Evolutionary conservation across 2,888 invertebrate species (phyloP).

Genomic region (Rhingia rostrata): DNA sequence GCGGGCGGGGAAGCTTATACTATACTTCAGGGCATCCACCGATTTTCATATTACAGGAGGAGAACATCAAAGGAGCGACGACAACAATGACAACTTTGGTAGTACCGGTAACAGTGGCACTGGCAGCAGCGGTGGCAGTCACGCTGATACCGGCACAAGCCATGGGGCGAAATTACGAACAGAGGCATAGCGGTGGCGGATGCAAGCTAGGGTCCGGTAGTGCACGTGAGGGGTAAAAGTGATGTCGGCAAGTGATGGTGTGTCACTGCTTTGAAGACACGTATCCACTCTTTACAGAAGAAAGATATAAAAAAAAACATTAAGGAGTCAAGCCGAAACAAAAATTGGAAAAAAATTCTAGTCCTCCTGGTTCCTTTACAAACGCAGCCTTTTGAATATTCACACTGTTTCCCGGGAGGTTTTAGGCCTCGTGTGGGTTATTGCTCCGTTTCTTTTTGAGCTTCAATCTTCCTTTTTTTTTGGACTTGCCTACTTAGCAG

Average conservation of each 20-base stretch:
- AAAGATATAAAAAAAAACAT: constrained; percentile 10
- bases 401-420: constrained; percentile 41
- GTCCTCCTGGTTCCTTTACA: constrained; percentile 8
- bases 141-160: constrained; percentile 38
- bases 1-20: constrained; percentile 52
- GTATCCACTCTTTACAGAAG: constrained; percentile 43
- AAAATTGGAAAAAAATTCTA: constrained; percentile 31
- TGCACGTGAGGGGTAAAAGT: constrained; percentile 34
- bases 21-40: constrained; percentile 56
- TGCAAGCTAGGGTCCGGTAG: constrained; percentile 49
- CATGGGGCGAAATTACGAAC: constrained; percentile 17
- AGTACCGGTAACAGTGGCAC: constrained; percentile 56
- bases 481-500: constrained; percentile 56
- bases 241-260: constrained; percentile 62
- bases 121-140: constrained; percentile 46
- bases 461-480: constrained; percentile 16
- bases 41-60: constrained; percentile 58
- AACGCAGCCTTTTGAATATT: constrained; percentile 41
- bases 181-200: constrained; percentile 19
- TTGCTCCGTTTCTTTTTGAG: constrained; percentile 36
- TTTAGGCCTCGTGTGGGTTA: constrained; percentile 49
- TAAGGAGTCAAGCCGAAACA: constrained; percentile 4
- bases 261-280: constrained; percentile 54
- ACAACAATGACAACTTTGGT: constrained; percentile 58
- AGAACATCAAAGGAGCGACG: constrained; percentile 63